Evolutionary conservation across 53 echinoderm and acorn worm genomes (phyloP).

Genomic region (Henricia sp.): DNA sequence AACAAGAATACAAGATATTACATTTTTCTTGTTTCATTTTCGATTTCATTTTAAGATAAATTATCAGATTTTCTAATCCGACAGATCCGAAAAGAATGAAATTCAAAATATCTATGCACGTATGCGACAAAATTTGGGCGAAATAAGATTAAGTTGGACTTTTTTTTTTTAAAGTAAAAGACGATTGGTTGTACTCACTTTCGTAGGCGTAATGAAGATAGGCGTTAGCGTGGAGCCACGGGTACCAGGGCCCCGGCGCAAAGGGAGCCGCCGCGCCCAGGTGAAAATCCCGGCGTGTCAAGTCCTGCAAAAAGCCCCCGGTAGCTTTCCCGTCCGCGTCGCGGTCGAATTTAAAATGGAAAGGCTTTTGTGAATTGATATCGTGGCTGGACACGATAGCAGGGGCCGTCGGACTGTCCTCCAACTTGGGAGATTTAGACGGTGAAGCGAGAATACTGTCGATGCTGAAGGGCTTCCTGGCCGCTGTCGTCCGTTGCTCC

Average conservation of each 20-base stretch:
- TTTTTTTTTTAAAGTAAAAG: no score
- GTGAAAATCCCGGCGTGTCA: constrained; percentile 36
- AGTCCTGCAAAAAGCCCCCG: constrained; percentile 14
- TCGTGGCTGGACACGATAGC: constrained; percentile 27
- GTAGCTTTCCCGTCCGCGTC: constrained; percentile 25
- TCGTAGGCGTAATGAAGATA: constrained; percentile 74
- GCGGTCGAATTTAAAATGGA: neutral
- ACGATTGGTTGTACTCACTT: constrained; percentile 70
- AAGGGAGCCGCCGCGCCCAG: constrained; percentile 48
- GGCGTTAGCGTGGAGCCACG: constrained; percentile 72
- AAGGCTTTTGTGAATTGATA: neutral
- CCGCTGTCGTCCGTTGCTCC: constrained; percentile 15
- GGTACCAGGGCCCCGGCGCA: constrained; percentile 66
- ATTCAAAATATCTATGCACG: no score
- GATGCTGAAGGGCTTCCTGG: constrained; percentile 50
- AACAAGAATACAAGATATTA: no score
- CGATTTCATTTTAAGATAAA: no score
- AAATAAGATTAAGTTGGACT: no score
- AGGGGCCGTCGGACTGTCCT: constrained; percentile 11
- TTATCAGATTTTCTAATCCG: no score
- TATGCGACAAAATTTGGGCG: no score
- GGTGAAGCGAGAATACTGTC: constrained; percentile 61
- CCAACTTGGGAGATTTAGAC: constrained; percentile 3
- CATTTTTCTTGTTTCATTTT: no score
- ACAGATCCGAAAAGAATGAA: no score